Evolutionary conservation across 2,888 invertebrate species (phyloP), one percentile per base, ranked within the genome.

Genomic region (Drosophila barbarae): DNA sequence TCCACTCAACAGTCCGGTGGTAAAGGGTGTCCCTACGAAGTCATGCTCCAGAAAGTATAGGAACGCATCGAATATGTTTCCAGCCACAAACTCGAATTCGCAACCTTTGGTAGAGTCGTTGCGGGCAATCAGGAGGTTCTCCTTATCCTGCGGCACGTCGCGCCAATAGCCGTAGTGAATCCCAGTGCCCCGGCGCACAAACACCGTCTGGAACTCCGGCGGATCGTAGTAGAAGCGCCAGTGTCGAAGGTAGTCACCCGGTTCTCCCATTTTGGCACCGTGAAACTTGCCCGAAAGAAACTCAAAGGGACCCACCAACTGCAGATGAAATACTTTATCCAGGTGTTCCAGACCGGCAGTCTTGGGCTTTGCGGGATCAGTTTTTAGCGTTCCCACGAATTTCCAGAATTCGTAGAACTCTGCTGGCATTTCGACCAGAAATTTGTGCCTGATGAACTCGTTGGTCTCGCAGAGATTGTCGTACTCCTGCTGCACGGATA

Each of bases 221-320:
- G 97, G 96, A 90, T 99, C 98, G 89, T 94, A 96, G 87, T 92
- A 96, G 89, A 95, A 98, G 76, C 98, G 92, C 95, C 96, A 97
- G 87, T 98, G 96, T 10, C 93, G 90, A 49, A 96, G 91, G 87
- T 94, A 95, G 66, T 93, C 90, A 65, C 92, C 90, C 67, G 93
- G 91, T 64, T 92, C 89, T 1, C 91, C 89, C 26, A 92, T 87
- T 59, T 90, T 88, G 3, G 91, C 91, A 1, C 81, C 75, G 46
- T 85, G 79, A 70, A 95, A 91, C 80, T 92, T 92, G 7, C 93
- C 93, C 46, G 91, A 90, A 36, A 98, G 88, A 53, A 96, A 92
- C 89, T 98, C 97, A 90, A 92, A 98, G 0, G 98, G 96, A 0
- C 98, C 98, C 42, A 97, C 95, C 44, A 97, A 90, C 73, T 92